Percentiles rank a stretch among this genome's conserved stretches.
These are phyloP conservation scores for Rhodophaea formosa DNA, from an alignment of 2,888 invertebrate genomes.

Conservation along the genomic window DNA sequence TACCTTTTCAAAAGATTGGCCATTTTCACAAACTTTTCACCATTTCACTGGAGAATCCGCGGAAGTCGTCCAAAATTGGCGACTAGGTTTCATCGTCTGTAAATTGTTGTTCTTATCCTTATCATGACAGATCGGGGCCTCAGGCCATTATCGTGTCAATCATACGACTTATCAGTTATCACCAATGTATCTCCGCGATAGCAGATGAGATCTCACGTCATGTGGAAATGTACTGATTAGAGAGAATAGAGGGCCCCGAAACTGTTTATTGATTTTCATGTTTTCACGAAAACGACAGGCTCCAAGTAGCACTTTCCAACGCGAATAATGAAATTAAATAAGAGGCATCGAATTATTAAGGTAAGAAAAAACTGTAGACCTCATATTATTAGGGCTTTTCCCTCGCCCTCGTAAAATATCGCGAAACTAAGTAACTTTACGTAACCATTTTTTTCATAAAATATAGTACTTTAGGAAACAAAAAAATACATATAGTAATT, in stretches of 20 bases:
- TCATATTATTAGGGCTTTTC: too few relatives aligned
- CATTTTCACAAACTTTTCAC: constrained; percentile 36
- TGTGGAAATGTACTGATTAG: constrained; percentile 38
- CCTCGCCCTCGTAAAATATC: too few relatives aligned
- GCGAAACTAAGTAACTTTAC: too few relatives aligned
- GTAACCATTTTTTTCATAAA: too few relatives aligned
- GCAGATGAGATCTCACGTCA: constrained; percentile 38
- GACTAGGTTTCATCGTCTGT: constrained; percentile 35
- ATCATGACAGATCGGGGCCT: constrained; percentile 70
- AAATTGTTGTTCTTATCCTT: constrained; percentile 35
- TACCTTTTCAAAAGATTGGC: constrained; percentile 61
- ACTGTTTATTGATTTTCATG: neutral
- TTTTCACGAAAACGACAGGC: neutral
- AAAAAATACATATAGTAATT: too few relatives aligned
- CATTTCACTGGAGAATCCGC: neutral
- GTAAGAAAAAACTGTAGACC: too few relatives aligned
- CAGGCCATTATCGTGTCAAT: constrained; percentile 56
- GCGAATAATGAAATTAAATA: too few relatives aligned
- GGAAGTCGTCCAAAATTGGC: constrained; percentile 29
- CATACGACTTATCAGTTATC: constrained; percentile 42
- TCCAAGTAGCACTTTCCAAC: too few relatives aligned
- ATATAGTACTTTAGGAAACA: too few relatives aligned
- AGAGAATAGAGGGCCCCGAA: neutral
- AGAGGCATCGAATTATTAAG: too few relatives aligned
- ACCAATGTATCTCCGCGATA: constrained; percentile 39